phyloP scores from a whole-genome alignment of 2,113 vertebrate genomes.

The Australoheros scitulus region DNA sequence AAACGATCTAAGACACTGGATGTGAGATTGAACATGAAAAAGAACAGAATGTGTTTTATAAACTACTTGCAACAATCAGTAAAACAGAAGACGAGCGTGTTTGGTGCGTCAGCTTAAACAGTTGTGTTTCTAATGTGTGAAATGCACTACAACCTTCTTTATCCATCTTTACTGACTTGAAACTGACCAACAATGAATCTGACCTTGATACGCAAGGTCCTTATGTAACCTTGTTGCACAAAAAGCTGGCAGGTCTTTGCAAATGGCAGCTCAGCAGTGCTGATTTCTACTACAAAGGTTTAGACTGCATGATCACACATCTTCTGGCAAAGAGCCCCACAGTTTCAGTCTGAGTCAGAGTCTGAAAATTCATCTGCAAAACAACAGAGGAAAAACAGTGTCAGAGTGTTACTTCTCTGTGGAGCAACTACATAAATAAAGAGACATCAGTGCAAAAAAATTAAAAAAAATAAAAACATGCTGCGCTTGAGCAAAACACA shows the following conservation, averaged over 20 bases:
- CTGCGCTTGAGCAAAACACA: not conserved
- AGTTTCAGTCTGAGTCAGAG: conserved; percentile 87
- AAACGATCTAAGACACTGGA: not conserved
- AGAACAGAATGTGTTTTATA: not conserved
- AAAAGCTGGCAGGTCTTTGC: not conserved
- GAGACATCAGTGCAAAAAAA: not conserved
- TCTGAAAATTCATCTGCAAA: conserved; percentile 85
- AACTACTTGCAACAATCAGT: not conserved
- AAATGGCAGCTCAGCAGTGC: not conserved
- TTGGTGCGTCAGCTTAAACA: not conserved
- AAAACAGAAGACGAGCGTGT: not conserved
- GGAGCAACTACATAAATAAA: not conserved
- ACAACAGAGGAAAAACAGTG: conserved; percentile 32
- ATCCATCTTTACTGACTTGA: not conserved
- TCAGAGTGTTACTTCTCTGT: not conserved
- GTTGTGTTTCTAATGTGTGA: not conserved
- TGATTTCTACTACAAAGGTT: not conserved
- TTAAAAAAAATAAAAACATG: not conserved
- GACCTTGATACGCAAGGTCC: not conserved
- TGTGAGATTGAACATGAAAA: conserved; percentile 1
- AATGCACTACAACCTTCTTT: not conserved
- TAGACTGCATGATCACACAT: not conserved
- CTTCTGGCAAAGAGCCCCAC: not conserved
- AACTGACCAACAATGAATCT: not conserved
- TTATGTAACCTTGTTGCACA: not conserved